Conservation (phyloP, 2,888 invertebrate genomes). For the Apeira syringaria region DNA sequence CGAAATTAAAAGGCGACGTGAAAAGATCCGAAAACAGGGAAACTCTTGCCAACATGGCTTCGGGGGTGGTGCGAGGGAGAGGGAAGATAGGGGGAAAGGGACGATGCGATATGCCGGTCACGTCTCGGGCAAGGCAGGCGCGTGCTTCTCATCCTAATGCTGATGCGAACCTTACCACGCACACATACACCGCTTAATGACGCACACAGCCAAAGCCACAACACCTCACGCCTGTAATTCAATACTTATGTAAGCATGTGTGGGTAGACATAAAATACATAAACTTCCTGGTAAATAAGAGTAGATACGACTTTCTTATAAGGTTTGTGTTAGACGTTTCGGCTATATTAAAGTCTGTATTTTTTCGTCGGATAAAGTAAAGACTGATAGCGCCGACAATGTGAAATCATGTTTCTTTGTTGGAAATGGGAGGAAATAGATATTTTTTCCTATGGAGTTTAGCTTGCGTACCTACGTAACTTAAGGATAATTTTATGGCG, state of each 20-base stretch:
- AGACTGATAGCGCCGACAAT: conserved; percentile 59
- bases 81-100: conserved; percentile 73
- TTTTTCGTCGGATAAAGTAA: conserved; percentile 55
- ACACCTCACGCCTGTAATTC: conserved; percentile 53
- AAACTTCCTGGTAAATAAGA: conserved; percentile 81
- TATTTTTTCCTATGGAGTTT: conserved; percentile 42
- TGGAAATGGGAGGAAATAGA: conserved; percentile 36
- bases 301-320: conserved; percentile 73
- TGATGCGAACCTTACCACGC: conserved; percentile 66
- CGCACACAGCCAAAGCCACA: conserved; percentile 55
- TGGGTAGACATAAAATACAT: conserved; percentile 67
- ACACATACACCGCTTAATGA: conserved; percentile 54
- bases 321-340: conserved; percentile 60
- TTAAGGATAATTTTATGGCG: neutral
- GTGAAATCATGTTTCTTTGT: conserved; percentile 63
- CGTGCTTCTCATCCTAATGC: conserved; percentile 80
- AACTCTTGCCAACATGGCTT: conserved; percentile 78
- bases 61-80: conserved; percentile 73
- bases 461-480: neutral
- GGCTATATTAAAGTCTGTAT: conserved; percentile 79
- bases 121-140: conserved; percentile 79
- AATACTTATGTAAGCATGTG: conserved; percentile 50
- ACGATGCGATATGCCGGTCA: conserved; percentile 81
- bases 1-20: conserved; percentile 74
- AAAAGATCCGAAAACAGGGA: conserved; percentile 78